Evolutionary conservation across 2,797 vertebrate species (phyloP).

Genomic region (Pogonophryne albipinna): DNA sequence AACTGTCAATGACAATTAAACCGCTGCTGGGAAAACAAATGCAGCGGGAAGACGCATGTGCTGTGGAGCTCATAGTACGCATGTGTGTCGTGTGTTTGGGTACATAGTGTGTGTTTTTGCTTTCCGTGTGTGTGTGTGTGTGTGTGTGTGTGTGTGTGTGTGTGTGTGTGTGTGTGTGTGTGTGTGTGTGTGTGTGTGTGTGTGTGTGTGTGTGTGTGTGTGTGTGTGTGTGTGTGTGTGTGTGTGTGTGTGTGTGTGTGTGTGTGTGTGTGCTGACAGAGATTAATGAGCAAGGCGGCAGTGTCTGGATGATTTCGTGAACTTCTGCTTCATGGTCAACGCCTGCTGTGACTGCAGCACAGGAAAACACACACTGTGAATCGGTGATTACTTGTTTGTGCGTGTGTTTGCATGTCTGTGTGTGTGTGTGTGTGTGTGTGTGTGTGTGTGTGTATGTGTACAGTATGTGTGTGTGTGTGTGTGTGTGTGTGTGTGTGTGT

Average conservation of each 20-base stretch:
- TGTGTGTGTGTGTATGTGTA: conserved; percentile 29
- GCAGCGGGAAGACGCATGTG: neutral
- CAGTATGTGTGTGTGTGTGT: too few relatives aligned
- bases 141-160: conserved; percentile 10
- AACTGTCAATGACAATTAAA: conserved; percentile 44
- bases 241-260: neutral
- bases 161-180: conserved; percentile 1
- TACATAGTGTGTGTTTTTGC: neutral
- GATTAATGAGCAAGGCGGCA: conserved; percentile 56
- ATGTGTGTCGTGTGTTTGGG: conserved; percentile 15
- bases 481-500: conserved; percentile 33
- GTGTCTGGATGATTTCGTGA: conserved; percentile 67
- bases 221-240: neutral
- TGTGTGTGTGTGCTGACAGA: conserved; percentile 25
- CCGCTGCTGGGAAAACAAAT: neutral
- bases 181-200: neutral
- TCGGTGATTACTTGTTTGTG: conserved; percentile 35
- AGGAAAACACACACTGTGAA: conserved; percentile 62
- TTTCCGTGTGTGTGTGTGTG: neutral
- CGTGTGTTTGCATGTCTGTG: conserved; percentile 28
- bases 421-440: conserved; percentile 24
- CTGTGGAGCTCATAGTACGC: neutral
- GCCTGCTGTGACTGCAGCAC: conserved; percentile 64
- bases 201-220: neutral
- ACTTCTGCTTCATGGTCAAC: conserved; percentile 52